These are phyloP conservation scores for Sesia bembeciformis DNA, from an alignment of 2,888 invertebrate species.

Conservation along the genomic window DNA sequence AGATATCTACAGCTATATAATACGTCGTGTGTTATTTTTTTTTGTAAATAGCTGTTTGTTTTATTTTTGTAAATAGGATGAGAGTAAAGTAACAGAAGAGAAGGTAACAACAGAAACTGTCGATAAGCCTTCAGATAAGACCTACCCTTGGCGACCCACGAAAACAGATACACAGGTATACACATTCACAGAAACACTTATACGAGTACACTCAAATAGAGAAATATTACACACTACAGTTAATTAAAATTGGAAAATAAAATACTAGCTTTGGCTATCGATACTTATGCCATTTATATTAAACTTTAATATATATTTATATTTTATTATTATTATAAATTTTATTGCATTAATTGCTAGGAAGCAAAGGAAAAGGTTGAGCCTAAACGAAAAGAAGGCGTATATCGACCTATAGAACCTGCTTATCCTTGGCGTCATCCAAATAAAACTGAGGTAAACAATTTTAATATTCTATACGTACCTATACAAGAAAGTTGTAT, in stretches of 20 bases:
- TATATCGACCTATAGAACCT: slow-evolving; percentile 23
- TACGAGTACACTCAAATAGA: background rate
- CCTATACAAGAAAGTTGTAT: too few species aligned
- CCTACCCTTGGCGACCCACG: slow-evolving; percentile 58
- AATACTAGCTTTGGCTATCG: too few species aligned
- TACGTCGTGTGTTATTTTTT: too few species aligned
- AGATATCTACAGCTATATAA: too few species aligned
- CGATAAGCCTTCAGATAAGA: slow-evolving; percentile 56
- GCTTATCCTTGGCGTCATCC: slow-evolving; percentile 18
- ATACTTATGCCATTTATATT: too few species aligned
- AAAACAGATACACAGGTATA: slow-evolving; percentile 40
- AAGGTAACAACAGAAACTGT: slow-evolving; percentile 31
- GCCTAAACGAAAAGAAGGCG: slow-evolving; percentile 37
- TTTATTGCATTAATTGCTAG: slow-evolving; percentile 17
- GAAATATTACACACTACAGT: background rate
- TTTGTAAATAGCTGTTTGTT: slow-evolving; percentile 10
- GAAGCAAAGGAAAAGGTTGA: slow-evolving; percentile 31
- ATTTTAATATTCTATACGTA: too few species aligned
- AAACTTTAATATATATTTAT: too few species aligned
- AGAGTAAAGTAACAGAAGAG: slow-evolving; percentile 38
- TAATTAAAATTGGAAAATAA: background rate
- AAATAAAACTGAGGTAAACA: slow-evolving; percentile 21
- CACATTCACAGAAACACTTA: slow-evolving; percentile 17
- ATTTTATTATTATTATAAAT: background rate
- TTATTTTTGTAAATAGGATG: slow-evolving; percentile 60